Conservation (phyloP, 2,113 vertebrate genomes). For the Oophaga pumilio region DNA sequence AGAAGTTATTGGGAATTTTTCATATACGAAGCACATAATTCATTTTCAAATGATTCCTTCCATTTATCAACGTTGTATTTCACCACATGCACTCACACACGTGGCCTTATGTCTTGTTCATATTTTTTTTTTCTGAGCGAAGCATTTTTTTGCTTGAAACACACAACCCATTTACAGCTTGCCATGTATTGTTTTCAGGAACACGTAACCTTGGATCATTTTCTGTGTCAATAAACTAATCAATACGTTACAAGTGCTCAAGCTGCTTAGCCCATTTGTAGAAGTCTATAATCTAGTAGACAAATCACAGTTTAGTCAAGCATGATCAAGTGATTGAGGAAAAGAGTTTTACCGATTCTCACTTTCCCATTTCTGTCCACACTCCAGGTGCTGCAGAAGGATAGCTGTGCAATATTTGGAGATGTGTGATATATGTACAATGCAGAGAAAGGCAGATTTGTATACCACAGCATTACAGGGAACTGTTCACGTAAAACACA, state of each 20-base stretch:
- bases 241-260: constrained; percentile 58
- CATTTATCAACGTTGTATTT: background rate
- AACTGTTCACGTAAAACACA: background rate
- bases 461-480: background rate
- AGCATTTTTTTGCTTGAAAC: constrained; percentile 49
- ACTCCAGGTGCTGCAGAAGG: constrained; percentile 14
- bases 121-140: constrained; percentile 12
- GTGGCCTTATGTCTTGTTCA: background rate
- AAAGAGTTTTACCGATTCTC: constrained; percentile 46
- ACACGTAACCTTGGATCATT: constrained; percentile 58
- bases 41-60: background rate
- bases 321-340: constrained; percentile 56
- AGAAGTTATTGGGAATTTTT: background rate
- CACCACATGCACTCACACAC: background rate
- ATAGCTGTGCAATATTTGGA: background rate
- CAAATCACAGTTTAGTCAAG: constrained; percentile 59
- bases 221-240: constrained; percentile 59
- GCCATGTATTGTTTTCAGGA: constrained; percentile 57
- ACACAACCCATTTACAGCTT: constrained; percentile 46
- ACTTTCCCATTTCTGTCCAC: constrained; percentile 36
- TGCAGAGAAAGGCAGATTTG: background rate
- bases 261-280: constrained; percentile 58
- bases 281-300: constrained; percentile 59
- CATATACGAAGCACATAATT: background rate
- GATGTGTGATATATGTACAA: background rate